phyloP scores from a whole-genome alignment of 2,797 vertebrate species.

The Bradypodion pumilum region DNA sequence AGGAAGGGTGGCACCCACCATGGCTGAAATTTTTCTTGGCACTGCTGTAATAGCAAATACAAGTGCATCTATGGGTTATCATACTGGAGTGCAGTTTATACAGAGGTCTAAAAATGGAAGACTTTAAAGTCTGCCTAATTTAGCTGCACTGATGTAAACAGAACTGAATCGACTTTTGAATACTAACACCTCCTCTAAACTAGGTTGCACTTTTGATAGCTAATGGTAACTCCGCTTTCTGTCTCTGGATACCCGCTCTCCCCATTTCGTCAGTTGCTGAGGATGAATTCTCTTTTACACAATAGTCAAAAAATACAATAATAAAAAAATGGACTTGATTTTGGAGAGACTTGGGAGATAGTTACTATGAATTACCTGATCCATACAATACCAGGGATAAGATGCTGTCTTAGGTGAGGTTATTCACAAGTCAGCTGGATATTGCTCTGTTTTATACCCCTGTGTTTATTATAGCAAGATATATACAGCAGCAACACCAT shows the following conservation, averaged over 20 bases:
- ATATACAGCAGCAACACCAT: conserved; percentile 16
- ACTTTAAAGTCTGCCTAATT: neutral
- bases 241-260: neutral
- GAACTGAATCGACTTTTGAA: neutral
- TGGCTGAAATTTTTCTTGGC: neutral
- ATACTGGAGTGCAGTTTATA: neutral
- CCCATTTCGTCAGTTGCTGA: conserved; percentile 18
- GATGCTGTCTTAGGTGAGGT: conserved; percentile 26
- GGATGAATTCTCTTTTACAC: conserved; percentile 35
- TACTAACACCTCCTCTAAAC: neutral
- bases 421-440: conserved; percentile 40
- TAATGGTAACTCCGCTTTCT: conserved; percentile 24
- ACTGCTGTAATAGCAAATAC: neutral
- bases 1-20: neutral
- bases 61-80: neutral
- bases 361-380: conserved; percentile 44
- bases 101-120: neutral
- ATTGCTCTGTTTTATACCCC: conserved; percentile 32
- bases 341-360: conserved; percentile 38
- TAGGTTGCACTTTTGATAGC: neutral
- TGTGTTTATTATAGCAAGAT: conserved; percentile 33
- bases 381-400: conserved; percentile 10
- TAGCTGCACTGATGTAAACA: neutral
- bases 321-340: conserved; percentile 15
- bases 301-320: neutral